Evolutionary conservation across 2,797 vertebrate genomes (phyloP).

Genomic region (Gymnoscopelus braueri): DNA sequence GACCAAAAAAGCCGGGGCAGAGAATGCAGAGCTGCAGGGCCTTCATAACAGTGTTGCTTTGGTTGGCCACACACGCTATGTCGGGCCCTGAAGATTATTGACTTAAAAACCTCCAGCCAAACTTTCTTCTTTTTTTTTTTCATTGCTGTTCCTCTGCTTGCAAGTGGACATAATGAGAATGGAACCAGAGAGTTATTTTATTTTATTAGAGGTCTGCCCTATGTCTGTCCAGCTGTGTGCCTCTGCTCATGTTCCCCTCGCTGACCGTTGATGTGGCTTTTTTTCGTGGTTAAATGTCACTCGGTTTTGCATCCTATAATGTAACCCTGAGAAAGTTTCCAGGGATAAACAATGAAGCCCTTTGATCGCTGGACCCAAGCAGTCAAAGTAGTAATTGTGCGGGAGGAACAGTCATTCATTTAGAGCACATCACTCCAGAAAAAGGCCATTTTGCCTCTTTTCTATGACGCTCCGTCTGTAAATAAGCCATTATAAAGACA

Average conservation of each 20-base stretch:
- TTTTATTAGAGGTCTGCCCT: slow-evolving; percentile 41
- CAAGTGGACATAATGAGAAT: slow-evolving; percentile 48
- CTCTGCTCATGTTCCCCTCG: slow-evolving; percentile 38
- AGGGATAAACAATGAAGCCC: slow-evolving; percentile 53
- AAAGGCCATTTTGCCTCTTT: slow-evolving; percentile 30
- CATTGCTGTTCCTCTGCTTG: slow-evolving; percentile 28
- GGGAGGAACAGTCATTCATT: slow-evolving; percentile 53
- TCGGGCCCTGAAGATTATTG: slow-evolving; percentile 66
- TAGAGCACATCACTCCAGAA: slow-evolving; percentile 42
- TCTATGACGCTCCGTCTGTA: background rate
- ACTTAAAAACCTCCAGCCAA: slow-evolving; percentile 53
- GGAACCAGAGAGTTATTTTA: slow-evolving; percentile 20
- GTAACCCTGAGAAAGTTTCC: slow-evolving; percentile 47
- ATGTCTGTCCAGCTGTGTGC: slow-evolving; percentile 44
- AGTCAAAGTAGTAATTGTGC: slow-evolving; percentile 58
- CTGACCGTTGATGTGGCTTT: slow-evolving; percentile 56
- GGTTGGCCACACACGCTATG: slow-evolving; percentile 60
- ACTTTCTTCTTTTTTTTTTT: background rate
- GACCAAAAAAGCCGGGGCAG: slow-evolving; percentile 32
- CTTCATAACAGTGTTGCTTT: slow-evolving; percentile 60
- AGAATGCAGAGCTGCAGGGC: slow-evolving; percentile 41
- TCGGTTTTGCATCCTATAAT: slow-evolving; percentile 47
- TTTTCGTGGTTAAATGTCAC: slow-evolving; percentile 29
- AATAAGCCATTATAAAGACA: slow-evolving; percentile 41
- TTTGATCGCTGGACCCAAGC: slow-evolving; percentile 58